These are phyloP conservation scores for Thalassarche chlororhynchos DNA, from an alignment of 2,113 vertebrate species.

Conservation along the genomic window DNA sequence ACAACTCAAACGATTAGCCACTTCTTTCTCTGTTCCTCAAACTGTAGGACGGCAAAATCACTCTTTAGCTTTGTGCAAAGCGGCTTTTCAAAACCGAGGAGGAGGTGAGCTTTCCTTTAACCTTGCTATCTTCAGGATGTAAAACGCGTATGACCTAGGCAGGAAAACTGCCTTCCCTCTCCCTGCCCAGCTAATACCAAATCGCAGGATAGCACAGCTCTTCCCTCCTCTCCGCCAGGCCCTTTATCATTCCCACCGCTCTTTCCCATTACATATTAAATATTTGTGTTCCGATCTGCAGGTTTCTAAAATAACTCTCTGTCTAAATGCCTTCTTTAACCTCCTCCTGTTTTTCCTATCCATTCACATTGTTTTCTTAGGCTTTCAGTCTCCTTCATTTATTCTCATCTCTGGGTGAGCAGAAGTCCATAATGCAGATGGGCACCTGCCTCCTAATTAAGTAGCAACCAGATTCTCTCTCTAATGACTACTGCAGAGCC, in stretches of 20 bases:
- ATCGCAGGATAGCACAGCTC: background rate
- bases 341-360: background rate
- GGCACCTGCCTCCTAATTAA: background rate
- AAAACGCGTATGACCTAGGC: fast-evolving
- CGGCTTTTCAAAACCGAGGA: background rate
- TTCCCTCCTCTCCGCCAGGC: background rate
- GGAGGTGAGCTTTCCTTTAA: background rate
- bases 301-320: background rate
- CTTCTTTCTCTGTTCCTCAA: background rate
- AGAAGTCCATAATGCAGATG: background rate
- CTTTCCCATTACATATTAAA: background rate
- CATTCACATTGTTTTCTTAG: background rate
- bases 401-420: background rate
- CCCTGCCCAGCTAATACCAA: background rate
- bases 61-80: background rate
- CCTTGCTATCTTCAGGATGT: background rate
- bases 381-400: background rate
- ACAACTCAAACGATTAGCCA: fast-evolving
- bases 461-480: background rate
- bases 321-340: background rate
- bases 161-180: background rate
- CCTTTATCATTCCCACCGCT: background rate
- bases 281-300: background rate
- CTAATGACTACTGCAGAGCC: background rate
- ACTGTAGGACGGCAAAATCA: background rate